Percentiles rank a stretch among this genome's conserved stretches.
These are phyloP conservation scores for Spondyliosoma cantharus DNA, from an alignment of 2,797 vertebrate species.

Conservation along the genomic window DNA sequence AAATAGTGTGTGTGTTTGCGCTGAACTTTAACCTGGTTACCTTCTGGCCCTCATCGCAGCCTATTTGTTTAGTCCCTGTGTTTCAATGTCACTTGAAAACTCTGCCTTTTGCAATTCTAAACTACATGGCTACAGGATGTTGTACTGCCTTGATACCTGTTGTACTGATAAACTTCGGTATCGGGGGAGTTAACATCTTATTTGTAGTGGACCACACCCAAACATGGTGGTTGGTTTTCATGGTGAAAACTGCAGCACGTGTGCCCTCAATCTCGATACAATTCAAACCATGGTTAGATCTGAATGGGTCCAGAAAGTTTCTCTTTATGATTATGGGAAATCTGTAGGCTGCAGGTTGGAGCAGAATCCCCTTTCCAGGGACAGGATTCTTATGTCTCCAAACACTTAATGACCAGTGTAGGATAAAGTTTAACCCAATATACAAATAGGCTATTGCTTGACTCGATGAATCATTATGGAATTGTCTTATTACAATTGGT, in stretches of 20 bases:
- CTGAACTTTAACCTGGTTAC: neutral
- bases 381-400: neutral
- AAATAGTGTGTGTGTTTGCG: constrained; percentile 6
- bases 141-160: neutral
- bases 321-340: neutral
- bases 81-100: neutral
- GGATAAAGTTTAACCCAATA: neutral
- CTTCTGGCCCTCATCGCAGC: no score
- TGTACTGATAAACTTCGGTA: constrained; percentile 3
- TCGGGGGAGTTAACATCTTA: constrained; percentile 7
- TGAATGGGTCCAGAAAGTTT: constrained; percentile 13
- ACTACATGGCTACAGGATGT: neutral
- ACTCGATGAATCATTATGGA: neutral
- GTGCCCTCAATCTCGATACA: neutral
- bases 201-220: constrained; percentile 9
- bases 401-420: neutral
- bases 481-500: neutral
- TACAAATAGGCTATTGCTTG: neutral
- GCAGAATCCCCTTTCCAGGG: neutral
- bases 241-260: neutral
- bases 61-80: neutral
- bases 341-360: neutral
- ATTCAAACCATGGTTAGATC: constrained; percentile 1
- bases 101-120: neutral
- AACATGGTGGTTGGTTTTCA: constrained; percentile 16